A percentile compares a stretch with the other conserved stretches of the same genome.
These are phyloP conservation scores for Gobio gobio DNA, from an alignment of 2,113 vertebrate genomes.

Conservation along the genomic window DNA sequence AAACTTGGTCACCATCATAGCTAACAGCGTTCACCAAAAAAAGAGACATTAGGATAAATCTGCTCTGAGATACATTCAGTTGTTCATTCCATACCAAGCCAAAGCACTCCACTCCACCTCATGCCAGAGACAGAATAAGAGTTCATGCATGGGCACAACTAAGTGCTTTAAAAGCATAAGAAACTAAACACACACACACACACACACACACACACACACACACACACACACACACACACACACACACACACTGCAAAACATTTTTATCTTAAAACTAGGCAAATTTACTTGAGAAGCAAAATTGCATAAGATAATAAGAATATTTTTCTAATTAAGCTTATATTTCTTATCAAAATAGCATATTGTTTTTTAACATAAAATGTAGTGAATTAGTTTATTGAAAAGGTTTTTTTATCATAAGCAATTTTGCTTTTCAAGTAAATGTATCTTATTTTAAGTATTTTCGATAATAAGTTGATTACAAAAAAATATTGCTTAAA, in stretches of 20 bases:
- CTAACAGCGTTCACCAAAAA: conserved; percentile 66
- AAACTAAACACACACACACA: no score
- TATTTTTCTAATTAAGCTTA: background rate
- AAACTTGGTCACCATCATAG: conserved; percentile 63
- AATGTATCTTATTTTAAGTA: background rate
- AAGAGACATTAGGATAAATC: conserved; percentile 60
- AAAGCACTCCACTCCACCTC: conserved; percentile 45
- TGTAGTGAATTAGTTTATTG: background rate
- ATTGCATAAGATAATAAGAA: background rate
- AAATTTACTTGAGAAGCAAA: background rate
- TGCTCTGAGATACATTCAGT: conserved; percentile 56
- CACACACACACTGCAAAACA: background rate
- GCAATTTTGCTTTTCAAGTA: background rate
- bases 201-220: no score
- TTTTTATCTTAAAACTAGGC: background rate
- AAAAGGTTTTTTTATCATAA: background rate
- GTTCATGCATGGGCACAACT: conserved; percentile 59
- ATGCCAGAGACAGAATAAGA: conserved; percentile 40
- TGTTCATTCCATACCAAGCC: conserved; percentile 64
- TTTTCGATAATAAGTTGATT: background rate
- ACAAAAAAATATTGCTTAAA: no score
- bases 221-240: background rate
- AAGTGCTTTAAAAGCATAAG: background rate
- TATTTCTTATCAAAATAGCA: background rate
- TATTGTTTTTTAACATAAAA: background rate